A percentile compares a stretch with the other conserved stretches of the same genome.
These are phyloP conservation scores for Bolborhynchus lineola DNA, from an alignment of 2,113 vertebrate species.

Conservation along the genomic window DNA sequence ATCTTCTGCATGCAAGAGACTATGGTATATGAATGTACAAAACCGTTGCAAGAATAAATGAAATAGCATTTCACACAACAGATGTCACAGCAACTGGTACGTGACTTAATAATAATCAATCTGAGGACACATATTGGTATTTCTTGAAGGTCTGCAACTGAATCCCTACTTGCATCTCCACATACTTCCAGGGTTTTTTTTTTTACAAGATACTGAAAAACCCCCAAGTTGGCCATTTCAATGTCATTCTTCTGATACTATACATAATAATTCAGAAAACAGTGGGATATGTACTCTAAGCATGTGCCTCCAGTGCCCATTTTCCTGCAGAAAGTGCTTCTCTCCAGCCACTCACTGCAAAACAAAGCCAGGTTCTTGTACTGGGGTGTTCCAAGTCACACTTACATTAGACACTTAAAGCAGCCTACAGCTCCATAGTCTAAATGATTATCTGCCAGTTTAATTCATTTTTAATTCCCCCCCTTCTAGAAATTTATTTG, in stretches of 20 bases:
- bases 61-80: not conserved
- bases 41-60: not conserved
- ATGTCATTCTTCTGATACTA: fast-evolving
- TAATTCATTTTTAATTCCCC: not conserved
- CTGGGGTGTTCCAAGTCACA: not conserved
- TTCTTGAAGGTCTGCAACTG: not conserved
- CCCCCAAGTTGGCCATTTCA: fast-evolving
- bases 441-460: not conserved
- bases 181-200: not conserved
- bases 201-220: not conserved
- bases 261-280: not conserved
- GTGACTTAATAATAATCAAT: not conserved
- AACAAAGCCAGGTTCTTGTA: not conserved
- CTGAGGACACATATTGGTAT: fast-evolving
- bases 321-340: not conserved
- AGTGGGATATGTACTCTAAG: not conserved
- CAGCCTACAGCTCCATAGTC: not conserved
- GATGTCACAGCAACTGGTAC: not conserved
- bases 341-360: not conserved
- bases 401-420: not conserved
- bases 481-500: not conserved
- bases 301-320: not conserved
- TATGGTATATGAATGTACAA: not conserved
- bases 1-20: not conserved
- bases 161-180: not conserved